phyloP scores from a whole-genome alignment of 2,113 vertebrate species.

The Mesocricetus auratus region DNA sequence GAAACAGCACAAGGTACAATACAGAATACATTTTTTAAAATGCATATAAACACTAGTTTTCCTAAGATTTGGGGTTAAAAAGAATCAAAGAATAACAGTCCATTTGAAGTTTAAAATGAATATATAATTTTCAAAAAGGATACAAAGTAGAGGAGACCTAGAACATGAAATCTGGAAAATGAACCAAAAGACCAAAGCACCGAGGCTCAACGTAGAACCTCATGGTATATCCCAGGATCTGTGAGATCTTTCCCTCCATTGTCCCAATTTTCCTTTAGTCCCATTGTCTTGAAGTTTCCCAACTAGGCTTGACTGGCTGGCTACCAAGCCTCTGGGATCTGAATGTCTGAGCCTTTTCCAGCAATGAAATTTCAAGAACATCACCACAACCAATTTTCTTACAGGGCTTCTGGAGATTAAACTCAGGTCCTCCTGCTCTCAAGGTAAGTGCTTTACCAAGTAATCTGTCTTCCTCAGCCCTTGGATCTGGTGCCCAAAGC shows the following conservation, averaged over 20 bases:
- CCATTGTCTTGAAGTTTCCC: not conserved
- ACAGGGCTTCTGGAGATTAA: not conserved
- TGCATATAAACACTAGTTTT: not conserved
- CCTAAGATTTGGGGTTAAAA: not conserved
- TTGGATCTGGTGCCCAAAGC: not conserved
- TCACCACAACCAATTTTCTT: not conserved
- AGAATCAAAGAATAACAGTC: not conserved
- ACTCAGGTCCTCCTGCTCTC: not conserved
- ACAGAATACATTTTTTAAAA: not conserved
- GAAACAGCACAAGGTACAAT: not conserved
- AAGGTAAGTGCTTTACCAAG: not conserved
- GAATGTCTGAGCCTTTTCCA: not conserved
- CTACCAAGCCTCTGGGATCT: not conserved
- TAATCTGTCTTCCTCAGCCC: not conserved
- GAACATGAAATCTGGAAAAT: not conserved
- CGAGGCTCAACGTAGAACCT: not conserved
- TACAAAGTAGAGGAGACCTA: constrained; percentile 10
- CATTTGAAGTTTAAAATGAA: not conserved
- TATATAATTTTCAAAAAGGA: not conserved
- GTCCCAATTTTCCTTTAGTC: not conserved
- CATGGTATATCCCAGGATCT: accelerated
- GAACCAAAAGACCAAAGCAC: not conserved
- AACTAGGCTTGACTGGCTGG: not conserved
- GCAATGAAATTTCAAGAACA: not conserved
- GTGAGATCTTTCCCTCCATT: not conserved